These are phyloP conservation scores for Cirrhinus mrigala DNA, from an alignment of 2,797 vertebrate genomes.

Conservation along the genomic window DNA sequence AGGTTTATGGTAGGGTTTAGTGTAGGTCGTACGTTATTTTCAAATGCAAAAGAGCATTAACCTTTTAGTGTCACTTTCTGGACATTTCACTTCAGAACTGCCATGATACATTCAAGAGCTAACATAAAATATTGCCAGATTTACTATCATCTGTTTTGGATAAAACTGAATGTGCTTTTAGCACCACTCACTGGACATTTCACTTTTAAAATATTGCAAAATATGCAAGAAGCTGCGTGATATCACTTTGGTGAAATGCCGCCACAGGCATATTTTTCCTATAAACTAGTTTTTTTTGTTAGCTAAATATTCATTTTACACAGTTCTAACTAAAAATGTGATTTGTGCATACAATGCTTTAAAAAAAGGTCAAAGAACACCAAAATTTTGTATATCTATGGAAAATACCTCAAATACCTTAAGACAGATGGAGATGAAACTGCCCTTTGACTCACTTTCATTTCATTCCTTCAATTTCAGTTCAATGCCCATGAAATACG, in stretches of 20 bases:
- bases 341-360: background rate
- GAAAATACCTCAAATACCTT: conserved; percentile 45
- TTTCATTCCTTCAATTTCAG: conserved; percentile 68
- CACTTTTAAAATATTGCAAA: background rate
- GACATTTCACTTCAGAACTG: background rate
- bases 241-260: background rate
- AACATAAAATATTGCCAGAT: background rate
- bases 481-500: conserved; percentile 65
- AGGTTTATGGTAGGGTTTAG: background rate
- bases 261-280: background rate
- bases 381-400: background rate
- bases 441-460: conserved; percentile 63
- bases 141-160: background rate
- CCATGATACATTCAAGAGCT: background rate
- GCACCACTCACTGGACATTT: background rate
- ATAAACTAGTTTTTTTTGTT: background rate
- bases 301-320: background rate
- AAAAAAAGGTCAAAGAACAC: background rate
- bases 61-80: background rate
- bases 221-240: background rate
- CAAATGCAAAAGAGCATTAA: background rate
- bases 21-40: background rate
- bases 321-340: background rate
- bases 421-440: conserved; percentile 69
- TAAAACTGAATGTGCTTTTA: background rate